Percentiles rank a stretch among this genome's conserved stretches.
phyloP scores from a whole-genome alignment of 2,113 vertebrate genomes.

The Brienomyrus longianalis region DNA sequence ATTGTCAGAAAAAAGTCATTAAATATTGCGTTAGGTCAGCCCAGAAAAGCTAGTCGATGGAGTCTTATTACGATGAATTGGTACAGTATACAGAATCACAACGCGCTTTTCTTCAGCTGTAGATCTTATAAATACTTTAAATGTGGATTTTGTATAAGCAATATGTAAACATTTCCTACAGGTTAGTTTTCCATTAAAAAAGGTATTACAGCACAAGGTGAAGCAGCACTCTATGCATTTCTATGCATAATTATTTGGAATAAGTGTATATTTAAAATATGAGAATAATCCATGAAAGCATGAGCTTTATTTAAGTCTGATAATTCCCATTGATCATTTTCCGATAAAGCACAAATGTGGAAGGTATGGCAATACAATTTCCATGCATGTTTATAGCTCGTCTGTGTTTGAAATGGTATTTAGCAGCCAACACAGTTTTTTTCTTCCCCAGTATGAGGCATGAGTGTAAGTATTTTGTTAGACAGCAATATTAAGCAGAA shows the following conservation, averaged over 20 bases:
- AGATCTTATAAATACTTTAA: neutral
- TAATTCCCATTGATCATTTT: neutral
- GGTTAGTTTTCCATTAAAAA: neutral
- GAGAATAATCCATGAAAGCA: neutral
- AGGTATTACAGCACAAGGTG: neutral
- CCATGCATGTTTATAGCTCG: neutral
- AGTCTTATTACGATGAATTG: neutral
- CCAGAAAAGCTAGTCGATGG: neutral
- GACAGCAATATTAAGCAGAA: neutral
- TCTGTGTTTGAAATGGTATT: neutral
- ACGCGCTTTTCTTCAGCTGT: neutral
- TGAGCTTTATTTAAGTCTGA: neutral
- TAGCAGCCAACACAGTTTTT: neutral
- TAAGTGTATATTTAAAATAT: neutral
- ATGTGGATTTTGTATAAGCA: neutral
- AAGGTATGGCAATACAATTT: neutral
- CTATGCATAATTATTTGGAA: neutral
- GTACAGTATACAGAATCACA: neutral
- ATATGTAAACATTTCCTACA: neutral
- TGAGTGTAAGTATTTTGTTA: neutral
- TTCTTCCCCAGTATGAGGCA: neutral
- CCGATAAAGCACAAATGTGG: neutral
- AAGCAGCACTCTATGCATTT: neutral
- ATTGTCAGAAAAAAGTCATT: neutral
- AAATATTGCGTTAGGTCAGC: neutral